phyloP scores from a whole-genome alignment of 2,888 invertebrate species.

The Proisotoma minuta region DNA sequence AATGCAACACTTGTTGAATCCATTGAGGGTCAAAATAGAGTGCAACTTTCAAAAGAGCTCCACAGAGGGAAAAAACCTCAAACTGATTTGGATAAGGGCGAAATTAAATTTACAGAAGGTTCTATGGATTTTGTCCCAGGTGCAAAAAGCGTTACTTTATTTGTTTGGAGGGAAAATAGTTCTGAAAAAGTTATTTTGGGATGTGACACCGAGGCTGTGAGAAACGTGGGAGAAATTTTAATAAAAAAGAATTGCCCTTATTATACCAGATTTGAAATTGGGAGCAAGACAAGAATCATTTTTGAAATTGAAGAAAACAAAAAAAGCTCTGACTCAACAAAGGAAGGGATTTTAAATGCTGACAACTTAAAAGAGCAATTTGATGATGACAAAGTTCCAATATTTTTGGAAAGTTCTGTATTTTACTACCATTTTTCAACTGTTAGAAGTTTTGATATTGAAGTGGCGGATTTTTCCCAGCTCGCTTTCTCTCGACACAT shows the following conservation, averaged over 20 bases:
- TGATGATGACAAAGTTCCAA: neutral
- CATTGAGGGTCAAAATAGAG: too few species aligned
- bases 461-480: neutral
- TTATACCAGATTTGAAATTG: neutral
- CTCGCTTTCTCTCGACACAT: neutral
- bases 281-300: neutral
- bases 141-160: neutral
- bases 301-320: neutral
- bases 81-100: too few species aligned
- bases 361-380: neutral
- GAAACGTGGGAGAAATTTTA: neutral
- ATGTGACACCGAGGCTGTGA: neutral
- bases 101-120: too few species aligned
- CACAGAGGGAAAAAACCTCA: too few species aligned
- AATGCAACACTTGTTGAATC: too few species aligned
- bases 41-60: too few species aligned
- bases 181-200: neutral
- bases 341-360: neutral
- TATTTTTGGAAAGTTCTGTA: neutral
- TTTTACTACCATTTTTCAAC: slow-evolving; percentile 15
- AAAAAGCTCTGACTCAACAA: neutral
- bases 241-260: neutral
- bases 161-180: neutral
- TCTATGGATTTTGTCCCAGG: too few species aligned
- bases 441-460: slow-evolving; percentile 16